Conservation (phyloP, 2,113 vertebrate species). For the Megalops atlanticus region DNA sequence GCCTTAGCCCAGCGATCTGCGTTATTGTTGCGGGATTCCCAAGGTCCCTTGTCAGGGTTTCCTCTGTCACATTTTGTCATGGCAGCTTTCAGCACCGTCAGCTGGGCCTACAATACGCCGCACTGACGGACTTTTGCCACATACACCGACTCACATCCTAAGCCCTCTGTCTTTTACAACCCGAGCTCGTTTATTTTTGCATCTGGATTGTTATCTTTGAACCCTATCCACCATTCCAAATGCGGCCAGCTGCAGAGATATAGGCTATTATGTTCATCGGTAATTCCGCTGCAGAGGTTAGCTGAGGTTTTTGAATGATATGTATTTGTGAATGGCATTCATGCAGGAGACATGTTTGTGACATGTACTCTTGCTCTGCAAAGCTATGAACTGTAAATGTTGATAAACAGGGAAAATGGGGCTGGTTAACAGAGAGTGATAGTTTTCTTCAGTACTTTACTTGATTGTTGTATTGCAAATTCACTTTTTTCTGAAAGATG, state of each 20-base stretch:
- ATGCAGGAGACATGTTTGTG: not conserved
- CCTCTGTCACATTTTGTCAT: conserved; percentile 75
- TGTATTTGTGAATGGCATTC: not conserved
- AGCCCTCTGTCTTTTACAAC: conserved; percentile 31
- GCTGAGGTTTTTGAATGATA: not conserved
- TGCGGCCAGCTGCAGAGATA: conserved; percentile 38
- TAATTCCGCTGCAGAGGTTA: not conserved
- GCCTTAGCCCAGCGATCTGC: conserved; percentile 67
- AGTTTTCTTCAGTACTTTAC: conserved; percentile 45
- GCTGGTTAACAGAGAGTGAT: not conserved
- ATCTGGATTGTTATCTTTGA: conserved; percentile 29
- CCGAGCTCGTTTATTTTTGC: conserved; percentile 55
- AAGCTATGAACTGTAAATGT: not conserved
- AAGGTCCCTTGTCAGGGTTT: conserved; percentile 65
- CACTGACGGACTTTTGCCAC: conserved; percentile 54
- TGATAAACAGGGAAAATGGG: conserved; percentile 15
- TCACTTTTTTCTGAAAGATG: conserved; percentile 50
- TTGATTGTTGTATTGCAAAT: conserved; percentile 41
- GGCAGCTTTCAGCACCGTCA: conserved; percentile 69
- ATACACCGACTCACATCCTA: conserved; percentile 23
- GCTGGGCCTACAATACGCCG: conserved; percentile 62
- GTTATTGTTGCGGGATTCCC: conserved; percentile 77
- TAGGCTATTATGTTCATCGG: not conserved
- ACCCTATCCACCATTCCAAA: conserved; percentile 42
- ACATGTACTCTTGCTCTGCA: not conserved